Percentiles rank a stretch among this genome's conserved stretches.
Evolutionary conservation across 1,140 invertebrate genomes (phyloP).

Genomic region (Meloidogyne floridensis): DNA sequence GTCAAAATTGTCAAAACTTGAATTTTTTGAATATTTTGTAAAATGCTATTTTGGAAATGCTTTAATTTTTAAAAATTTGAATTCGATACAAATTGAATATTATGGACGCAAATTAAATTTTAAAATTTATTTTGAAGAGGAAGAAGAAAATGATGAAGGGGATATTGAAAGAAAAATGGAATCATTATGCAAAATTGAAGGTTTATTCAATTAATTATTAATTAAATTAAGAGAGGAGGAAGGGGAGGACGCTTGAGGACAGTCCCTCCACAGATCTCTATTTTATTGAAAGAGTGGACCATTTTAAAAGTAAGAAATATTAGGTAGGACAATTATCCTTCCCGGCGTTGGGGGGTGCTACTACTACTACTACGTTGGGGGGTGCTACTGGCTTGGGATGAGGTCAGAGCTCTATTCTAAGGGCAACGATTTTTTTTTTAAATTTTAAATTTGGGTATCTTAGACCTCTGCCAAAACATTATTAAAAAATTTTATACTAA

Average conservation of each 20-base stretch:
- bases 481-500: neutral
- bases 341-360: no score
- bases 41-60: conserved; percentile 24
- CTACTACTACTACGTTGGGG: no score
- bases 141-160: neutral
- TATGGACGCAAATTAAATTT: conserved; percentile 31
- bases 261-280: neutral
- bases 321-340: no score
- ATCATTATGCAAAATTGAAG: neutral
- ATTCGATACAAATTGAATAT: conserved; percentile 22
- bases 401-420: no score
- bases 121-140: conserved; percentile 1
- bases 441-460: no score
- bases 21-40: conserved; percentile 18
- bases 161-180: conserved; percentile 1
- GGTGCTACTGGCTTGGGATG: no score
- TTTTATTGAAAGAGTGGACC: no score
- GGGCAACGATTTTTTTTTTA: no score
- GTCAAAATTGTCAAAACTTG: neutral
- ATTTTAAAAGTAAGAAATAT: no score
- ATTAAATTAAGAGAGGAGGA: neutral
- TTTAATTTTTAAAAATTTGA: neutral
- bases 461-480: no score
- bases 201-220: neutral
- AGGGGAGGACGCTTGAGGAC: neutral